These are phyloP conservation scores for Bombus picipes DNA, from an alignment of 1,140 invertebrate species.

Conservation along the genomic window DNA sequence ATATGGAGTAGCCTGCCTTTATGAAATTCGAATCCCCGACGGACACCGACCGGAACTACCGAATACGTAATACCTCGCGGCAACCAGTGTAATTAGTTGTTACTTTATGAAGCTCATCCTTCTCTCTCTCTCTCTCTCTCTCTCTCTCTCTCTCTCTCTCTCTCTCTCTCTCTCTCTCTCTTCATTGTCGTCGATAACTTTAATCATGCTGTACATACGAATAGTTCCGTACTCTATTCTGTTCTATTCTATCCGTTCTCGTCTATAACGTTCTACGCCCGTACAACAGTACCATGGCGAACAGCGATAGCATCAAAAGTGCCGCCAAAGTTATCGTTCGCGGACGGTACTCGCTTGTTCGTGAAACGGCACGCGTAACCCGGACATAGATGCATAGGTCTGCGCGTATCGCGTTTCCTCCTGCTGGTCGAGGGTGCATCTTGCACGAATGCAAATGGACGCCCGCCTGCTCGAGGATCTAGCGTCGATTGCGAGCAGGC, in stretches of 20 bases:
- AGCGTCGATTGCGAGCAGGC: background rate
- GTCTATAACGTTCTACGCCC: background rate
- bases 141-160: background rate
- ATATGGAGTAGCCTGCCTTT: conserved; percentile 49
- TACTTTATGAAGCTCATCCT: conserved; percentile 15
- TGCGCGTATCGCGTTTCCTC: conserved; percentile 33
- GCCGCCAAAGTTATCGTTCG: conserved; percentile 12
- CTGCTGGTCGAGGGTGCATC: conserved; percentile 11
- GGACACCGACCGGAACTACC: conserved; percentile 32
- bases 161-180: background rate
- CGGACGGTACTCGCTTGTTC: background rate
- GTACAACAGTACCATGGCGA: background rate
- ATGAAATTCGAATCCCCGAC: conserved; percentile 51
- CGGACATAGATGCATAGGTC: conserved; percentile 36
- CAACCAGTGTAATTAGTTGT: conserved; percentile 47
- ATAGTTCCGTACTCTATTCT: background rate
- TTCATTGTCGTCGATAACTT: conserved; percentile 43
- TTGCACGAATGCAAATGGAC: conserved; percentile 32
- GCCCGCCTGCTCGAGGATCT: background rate
- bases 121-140: background rate
- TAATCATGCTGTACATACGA: conserved; percentile 17
- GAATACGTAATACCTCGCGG: conserved; percentile 45
- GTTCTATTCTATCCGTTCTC: background rate
- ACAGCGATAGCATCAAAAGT: conserved; percentile 30
- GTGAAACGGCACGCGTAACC: conserved; percentile 29